Percentiles rank a stretch among this genome's conserved stretches.
Conservation (phyloP, 2,888 invertebrate genomes). For the Coleophora deauratella region DNA sequence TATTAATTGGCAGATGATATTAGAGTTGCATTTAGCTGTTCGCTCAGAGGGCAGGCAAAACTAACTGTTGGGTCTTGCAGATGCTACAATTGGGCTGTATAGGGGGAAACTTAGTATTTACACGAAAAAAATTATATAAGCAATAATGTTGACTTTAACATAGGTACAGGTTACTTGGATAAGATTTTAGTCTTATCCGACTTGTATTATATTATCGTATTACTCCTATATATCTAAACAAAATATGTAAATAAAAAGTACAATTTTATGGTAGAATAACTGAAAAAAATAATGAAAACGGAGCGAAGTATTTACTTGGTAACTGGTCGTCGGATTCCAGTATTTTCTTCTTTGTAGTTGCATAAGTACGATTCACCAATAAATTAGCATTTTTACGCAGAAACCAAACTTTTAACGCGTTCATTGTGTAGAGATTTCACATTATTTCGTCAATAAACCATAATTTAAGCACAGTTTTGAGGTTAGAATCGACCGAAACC, state of each 20-base stretch:
- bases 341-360: conserved; percentile 66
- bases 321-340: conserved; percentile 62
- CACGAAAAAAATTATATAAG: not conserved
- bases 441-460: not conserved
- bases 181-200: too few species aligned
- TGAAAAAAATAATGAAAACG: too few species aligned
- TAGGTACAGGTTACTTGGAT: not conserved
- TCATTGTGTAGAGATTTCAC: conserved; percentile 30
- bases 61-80: too few species aligned
- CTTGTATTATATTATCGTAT: too few species aligned
- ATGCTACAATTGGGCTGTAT: too few species aligned
- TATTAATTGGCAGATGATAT: too few species aligned
- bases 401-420: conserved; percentile 29
- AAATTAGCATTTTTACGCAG: conserved; percentile 21
- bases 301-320: conserved; percentile 46
- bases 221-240: too few species aligned
- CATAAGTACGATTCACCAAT: conserved; percentile 34
- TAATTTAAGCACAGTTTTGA: conserved; percentile 1
- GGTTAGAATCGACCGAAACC: conserved; percentile 2
- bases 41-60: too few species aligned
- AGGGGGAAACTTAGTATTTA: too few species aligned
- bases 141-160: not conserved
- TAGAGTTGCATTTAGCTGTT: too few species aligned
- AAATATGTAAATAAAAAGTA: too few species aligned
- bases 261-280: too few species aligned